phyloP scores from a whole-genome alignment of 2,113 vertebrate genomes.

The Isurus oxyrinchus region DNA sequence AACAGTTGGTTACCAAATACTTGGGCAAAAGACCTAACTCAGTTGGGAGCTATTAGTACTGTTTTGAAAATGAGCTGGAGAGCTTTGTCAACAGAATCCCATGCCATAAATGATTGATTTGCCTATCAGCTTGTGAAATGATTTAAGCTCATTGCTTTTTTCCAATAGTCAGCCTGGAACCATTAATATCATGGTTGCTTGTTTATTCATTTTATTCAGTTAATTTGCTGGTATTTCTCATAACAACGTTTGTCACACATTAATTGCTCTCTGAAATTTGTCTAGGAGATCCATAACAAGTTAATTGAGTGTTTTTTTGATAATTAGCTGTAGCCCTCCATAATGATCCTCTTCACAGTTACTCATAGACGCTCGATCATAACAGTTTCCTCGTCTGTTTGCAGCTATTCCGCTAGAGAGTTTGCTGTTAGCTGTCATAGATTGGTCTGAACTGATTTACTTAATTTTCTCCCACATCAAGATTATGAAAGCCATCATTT shows the following conservation, averaged over 20 bases:
- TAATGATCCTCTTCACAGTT: background rate
- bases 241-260: background rate
- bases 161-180: background rate
- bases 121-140: background rate
- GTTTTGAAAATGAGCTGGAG: background rate
- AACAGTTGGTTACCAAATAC: background rate
- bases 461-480: background rate
- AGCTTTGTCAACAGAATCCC: background rate
- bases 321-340: background rate
- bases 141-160: background rate
- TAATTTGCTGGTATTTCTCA: background rate
- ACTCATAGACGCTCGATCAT: background rate
- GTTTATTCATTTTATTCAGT: background rate
- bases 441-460: background rate
- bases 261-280: background rate
- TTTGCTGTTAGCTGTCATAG: background rate
- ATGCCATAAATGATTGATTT: background rate
- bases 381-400: background rate
- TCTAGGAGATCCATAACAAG: background rate
- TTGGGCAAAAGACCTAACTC: background rate
- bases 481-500: background rate
- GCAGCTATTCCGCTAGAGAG: background rate
- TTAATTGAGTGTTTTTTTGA: background rate
- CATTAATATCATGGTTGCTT: background rate
- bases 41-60: background rate